phyloP scores from a whole-genome alignment of 1,140 invertebrate species.

The Melanaphis sacchari region DNA sequence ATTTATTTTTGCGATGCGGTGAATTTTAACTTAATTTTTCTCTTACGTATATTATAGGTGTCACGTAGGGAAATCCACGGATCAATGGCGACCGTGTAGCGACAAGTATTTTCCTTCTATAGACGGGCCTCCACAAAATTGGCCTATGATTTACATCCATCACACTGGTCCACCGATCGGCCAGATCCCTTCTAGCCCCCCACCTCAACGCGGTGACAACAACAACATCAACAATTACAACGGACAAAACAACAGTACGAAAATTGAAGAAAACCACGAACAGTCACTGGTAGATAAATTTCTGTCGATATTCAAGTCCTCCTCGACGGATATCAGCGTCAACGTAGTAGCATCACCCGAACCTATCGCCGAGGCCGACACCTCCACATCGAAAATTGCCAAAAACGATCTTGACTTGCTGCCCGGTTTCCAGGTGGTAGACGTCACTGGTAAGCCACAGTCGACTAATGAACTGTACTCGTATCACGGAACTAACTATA shows the following conservation, averaged over 20 bases:
- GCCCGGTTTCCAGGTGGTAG: not conserved
- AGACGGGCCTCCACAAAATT: conserved; percentile 66
- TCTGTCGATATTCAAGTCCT: conserved; percentile 1
- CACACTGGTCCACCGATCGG: conserved; percentile 69
- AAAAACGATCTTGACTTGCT: not conserved
- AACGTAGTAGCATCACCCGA: not conserved
- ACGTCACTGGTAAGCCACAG: not conserved
- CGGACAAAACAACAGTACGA: not conserved
- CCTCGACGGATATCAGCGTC: not conserved
- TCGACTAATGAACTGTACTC: not conserved
- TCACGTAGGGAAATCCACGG: conserved; percentile 73
- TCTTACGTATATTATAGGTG: conserved; percentile 68
- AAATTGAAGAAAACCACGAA: not conserved
- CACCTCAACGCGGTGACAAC: not conserved
- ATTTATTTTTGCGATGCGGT: not conserved
- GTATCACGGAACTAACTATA: not conserved
- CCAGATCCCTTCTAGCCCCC: conserved; percentile 60
- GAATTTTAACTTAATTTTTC: not conserved
- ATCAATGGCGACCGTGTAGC: conserved; percentile 84
- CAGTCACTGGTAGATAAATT: conserved; percentile 47
- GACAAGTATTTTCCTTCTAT: conserved; percentile 76
- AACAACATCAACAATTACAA: not conserved
- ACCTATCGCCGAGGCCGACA: not conserved
- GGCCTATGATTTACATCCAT: conserved; percentile 75
- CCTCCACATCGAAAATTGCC: not conserved